These are phyloP conservation scores for Protobothrops flavoviridis DNA, from an alignment of 2,113 vertebrate genomes.

Conservation along the genomic window DNA sequence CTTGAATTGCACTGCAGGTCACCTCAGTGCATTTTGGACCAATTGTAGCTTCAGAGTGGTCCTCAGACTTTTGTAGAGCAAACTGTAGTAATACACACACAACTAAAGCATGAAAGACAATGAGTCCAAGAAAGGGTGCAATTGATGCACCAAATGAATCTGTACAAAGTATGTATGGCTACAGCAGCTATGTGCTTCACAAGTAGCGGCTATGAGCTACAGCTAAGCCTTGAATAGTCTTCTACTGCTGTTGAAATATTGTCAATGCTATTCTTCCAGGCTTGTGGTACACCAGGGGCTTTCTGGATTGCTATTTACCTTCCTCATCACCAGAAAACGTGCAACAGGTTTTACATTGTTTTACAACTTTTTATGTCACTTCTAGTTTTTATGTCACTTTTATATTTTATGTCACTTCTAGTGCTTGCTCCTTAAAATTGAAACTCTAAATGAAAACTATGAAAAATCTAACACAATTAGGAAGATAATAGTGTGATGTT, in stretches of 20 bases:
- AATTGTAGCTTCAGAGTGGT: neutral
- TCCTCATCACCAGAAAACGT: neutral
- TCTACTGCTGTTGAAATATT: neutral
- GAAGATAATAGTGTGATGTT: neutral
- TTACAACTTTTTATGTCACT: neutral
- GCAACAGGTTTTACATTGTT: neutral
- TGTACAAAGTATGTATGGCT: neutral
- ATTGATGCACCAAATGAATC: neutral
- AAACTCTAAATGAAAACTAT: neutral
- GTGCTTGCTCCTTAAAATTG: neutral
- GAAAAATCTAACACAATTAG: neutral
- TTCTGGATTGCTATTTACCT: neutral
- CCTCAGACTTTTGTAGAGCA: neutral
- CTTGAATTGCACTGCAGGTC: neutral
- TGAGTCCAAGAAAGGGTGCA: neutral
- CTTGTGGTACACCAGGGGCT: neutral
- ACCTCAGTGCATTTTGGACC: neutral
- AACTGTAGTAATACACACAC: neutral
- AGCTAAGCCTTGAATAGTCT: neutral
- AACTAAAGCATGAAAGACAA: neutral
- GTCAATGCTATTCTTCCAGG: neutral
- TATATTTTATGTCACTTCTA: neutral
- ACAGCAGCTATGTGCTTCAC: neutral
- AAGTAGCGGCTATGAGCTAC: neutral
- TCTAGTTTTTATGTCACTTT: too few relatives aligned